phyloP scores from a whole-genome alignment of 2,797 vertebrate genomes.

The Limnodromus scolopaceus region DNA sequence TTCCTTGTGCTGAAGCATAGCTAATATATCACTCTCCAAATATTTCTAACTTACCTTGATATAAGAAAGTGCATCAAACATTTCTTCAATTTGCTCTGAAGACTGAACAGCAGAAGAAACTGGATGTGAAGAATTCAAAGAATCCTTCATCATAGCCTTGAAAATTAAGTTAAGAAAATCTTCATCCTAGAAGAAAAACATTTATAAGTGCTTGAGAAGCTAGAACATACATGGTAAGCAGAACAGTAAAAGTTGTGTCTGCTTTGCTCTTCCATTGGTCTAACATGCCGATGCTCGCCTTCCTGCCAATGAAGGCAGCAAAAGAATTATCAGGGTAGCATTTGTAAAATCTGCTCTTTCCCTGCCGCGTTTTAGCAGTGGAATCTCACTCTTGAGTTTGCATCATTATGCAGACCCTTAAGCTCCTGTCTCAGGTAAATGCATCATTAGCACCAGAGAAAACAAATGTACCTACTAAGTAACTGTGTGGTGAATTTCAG shows the following conservation, averaged over 20 bases:
- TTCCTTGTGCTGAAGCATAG: not conserved
- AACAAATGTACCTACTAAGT: not conserved
- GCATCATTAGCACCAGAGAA: not conserved
- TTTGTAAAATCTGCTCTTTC: not conserved
- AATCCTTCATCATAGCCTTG: constrained; percentile 89
- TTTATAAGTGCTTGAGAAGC: not conserved
- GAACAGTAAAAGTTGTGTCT: not conserved
- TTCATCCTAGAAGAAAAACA: constrained; percentile 83
- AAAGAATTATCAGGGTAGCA: not conserved
- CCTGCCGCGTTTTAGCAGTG: not conserved
- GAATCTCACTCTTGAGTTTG: not conserved
- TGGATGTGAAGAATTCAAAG: constrained; percentile 90
- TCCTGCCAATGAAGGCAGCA: not conserved
- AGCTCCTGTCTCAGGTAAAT: not conserved
- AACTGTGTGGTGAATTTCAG: not conserved
- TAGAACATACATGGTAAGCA: not conserved
- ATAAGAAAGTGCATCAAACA: constrained; percentile 96
- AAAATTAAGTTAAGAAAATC: constrained; percentile 88
- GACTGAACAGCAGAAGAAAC: constrained; percentile 86
- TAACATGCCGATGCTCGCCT: not conserved
- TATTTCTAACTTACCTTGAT: constrained; percentile 87
- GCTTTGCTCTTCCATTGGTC: not conserved
- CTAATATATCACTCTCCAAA: not conserved
- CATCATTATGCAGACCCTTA: not conserved
- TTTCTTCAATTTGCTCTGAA: constrained; percentile 92